These are phyloP conservation scores for Phyllopteryx taeniolatus DNA, from an alignment of 2,113 vertebrate species.

Conservation along the genomic window DNA sequence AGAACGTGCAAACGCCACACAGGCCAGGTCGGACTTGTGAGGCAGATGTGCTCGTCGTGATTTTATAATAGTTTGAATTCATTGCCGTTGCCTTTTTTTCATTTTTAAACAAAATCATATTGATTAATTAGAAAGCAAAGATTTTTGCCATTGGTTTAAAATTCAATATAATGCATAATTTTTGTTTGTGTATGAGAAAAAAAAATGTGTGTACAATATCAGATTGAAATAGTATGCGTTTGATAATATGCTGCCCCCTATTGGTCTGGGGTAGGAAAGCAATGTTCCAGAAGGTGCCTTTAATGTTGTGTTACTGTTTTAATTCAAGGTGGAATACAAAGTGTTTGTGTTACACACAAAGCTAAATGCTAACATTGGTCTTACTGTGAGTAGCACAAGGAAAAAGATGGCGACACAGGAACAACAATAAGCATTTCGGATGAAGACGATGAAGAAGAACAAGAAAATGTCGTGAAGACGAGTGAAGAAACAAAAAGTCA, in stretches of 20 bases:
- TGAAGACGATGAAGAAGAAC: neutral
- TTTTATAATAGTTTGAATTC: too few relatives aligned
- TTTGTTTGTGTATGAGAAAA: too few relatives aligned
- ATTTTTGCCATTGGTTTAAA: too few relatives aligned
- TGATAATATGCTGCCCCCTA: neutral
- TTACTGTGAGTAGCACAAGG: slow-evolving; percentile 41
- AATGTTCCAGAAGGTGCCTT: neutral
- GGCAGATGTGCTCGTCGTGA: too few relatives aligned
- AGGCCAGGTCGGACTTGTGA: too few relatives aligned
- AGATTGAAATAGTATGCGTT: slow-evolving; percentile 1
- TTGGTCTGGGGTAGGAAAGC: neutral
- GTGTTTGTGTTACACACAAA: slow-evolving; percentile 32
- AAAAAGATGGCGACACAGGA: slow-evolving; percentile 26
- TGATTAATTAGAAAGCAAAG: too few relatives aligned
- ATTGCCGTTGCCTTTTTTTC: too few relatives aligned
- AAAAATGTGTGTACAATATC: neutral
- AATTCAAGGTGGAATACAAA: neutral
- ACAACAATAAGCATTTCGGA: slow-evolving; percentile 16
- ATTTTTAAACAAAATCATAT: too few relatives aligned
- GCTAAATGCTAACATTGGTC: slow-evolving; percentile 38
- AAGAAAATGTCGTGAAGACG: slow-evolving; percentile 22
- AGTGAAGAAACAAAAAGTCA: slow-evolving; percentile 16
- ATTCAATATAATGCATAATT: too few relatives aligned
- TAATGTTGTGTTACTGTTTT: neutral
- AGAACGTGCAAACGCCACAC: too few relatives aligned